These are phyloP conservation scores for Cheilinus undulatus DNA, from an alignment of 2,113 vertebrate genomes.

Conservation along the genomic window DNA sequence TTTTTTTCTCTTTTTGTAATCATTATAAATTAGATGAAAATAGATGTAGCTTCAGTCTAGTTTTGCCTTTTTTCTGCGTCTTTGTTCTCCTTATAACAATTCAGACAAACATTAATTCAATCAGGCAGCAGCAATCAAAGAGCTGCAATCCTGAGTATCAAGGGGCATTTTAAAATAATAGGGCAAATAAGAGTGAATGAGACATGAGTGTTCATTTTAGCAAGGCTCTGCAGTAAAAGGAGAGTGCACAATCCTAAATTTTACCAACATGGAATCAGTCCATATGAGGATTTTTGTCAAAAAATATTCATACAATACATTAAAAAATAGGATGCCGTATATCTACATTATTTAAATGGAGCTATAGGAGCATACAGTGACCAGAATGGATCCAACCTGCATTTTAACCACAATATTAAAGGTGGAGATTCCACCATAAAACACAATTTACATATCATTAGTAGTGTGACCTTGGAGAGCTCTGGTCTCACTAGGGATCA, in stretches of 20 bases:
- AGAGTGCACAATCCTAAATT: constrained; percentile 22
- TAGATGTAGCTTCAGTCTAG: background rate
- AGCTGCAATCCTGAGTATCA: constrained; percentile 15
- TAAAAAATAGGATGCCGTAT: constrained; percentile 61
- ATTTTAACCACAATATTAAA: constrained; percentile 42
- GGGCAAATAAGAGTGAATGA: constrained; percentile 43
- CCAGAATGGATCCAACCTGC: constrained; percentile 29
- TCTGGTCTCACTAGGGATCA: background rate
- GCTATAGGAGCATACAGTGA: constrained; percentile 28
- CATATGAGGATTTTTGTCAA: constrained; percentile 44
- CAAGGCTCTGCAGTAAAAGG: background rate
- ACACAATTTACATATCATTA: constrained; percentile 51
- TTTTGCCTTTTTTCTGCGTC: background rate
- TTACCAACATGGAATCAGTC: constrained; percentile 29
- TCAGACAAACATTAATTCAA: constrained; percentile 30
- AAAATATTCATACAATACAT: constrained; percentile 68
- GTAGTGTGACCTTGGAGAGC: constrained; percentile 42
- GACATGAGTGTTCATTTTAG: constrained; percentile 22
- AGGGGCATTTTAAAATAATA: constrained; percentile 40
- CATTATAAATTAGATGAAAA: background rate
- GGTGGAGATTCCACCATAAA: constrained; percentile 28
- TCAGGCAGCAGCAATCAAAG: constrained; percentile 35
- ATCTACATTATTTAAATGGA: constrained; percentile 65
- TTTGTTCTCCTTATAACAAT: constrained; percentile 31
- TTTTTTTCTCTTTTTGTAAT: background rate